Base-by-base conservation (phyloP, 2,113 vertebrate species). In the Setophaga kirtlandii region DNA sequence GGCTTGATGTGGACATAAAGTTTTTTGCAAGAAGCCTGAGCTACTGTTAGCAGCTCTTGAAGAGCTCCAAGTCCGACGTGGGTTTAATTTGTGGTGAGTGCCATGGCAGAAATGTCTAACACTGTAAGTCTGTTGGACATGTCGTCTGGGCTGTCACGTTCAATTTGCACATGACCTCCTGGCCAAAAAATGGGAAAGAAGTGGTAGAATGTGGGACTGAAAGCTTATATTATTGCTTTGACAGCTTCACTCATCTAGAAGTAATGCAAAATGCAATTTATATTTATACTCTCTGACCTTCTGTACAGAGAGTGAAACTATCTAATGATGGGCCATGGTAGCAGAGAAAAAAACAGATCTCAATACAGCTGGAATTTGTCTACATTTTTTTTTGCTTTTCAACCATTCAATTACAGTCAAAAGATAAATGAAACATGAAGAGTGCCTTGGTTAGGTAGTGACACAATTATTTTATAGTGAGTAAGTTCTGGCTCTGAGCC, bases 171-270 rank as follows among this genome's bases (percentile, higher is more conserved):
- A 98, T 99, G 99, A 99, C 98, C 99, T 98, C 97, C 95, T 98
- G 98, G 98, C 98, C 98, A 98, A 98, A 98, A 98, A 98, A 97
- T 98, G 98, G 98, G 98, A 98, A 98, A 98, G 98, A 99, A 99
- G 99, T 99, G 99, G 98, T 98, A 99, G 98, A 99, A 98, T 98
- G 98, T 96, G 96, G 98, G 97, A 98, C 98, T 99, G 99, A 99
- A 99, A 98, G 99, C 99, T 98, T 97, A 98, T 98, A 98, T 99
- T 99, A 99, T 99, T 98, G 98, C 97, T 98, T 98, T 99, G 99
- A 99, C 99, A 99, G 99, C 98, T 99, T 99, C 99, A 99, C 98
- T 99, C 99, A 99, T 99, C 99, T 99, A 98, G 98, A 99, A 99
- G 98, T 99, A 99, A 99, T 99, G 99, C 98, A 99, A 99, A 99